phyloP scores from a whole-genome alignment of 2,113 vertebrate genomes.

The Thamnaconus septentrionalis region DNA sequence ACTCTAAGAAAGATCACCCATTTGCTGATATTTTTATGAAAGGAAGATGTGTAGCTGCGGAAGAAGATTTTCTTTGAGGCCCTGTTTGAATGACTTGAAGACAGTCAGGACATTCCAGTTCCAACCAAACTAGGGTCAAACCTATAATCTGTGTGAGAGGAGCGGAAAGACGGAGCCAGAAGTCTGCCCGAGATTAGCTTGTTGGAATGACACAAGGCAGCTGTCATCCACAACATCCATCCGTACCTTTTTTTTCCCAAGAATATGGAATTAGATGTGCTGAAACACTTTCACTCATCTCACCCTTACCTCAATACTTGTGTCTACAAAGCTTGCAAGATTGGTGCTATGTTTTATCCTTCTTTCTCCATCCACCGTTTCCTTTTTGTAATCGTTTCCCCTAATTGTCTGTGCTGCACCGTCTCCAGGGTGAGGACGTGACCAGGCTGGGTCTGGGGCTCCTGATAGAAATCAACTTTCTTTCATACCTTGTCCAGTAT shows the following conservation, averaged over 20 bases:
- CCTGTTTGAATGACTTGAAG: constrained; percentile 31
- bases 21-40: constrained; percentile 10
- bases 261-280: constrained; percentile 1
- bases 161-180: constrained; percentile 44
- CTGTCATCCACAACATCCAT: constrained; percentile 58
- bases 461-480: constrained; percentile 44
- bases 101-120: constrained; percentile 42
- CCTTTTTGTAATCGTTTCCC: constrained; percentile 28
- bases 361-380: not conserved
- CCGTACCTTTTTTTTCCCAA: not conserved
- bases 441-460: constrained; percentile 28
- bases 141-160: constrained; percentile 65
- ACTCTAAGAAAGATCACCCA: not conserved
- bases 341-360: not conserved
- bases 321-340: not conserved
- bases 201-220: constrained; percentile 29
- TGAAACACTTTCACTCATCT: constrained; percentile 11
- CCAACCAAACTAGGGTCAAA: constrained; percentile 34
- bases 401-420: constrained; percentile 48
- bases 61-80: constrained; percentile 8
- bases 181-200: constrained; percentile 47
- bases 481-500: constrained; percentile 20
- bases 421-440: constrained; percentile 22
- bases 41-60: constrained; percentile 18
- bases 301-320: not conserved